A percentile compares a stretch with the other conserved stretches of the same genome.
Evolutionary conservation across 2,888 invertebrate genomes (phyloP).

Genomic region (Aricia artaxerxes): DNA sequence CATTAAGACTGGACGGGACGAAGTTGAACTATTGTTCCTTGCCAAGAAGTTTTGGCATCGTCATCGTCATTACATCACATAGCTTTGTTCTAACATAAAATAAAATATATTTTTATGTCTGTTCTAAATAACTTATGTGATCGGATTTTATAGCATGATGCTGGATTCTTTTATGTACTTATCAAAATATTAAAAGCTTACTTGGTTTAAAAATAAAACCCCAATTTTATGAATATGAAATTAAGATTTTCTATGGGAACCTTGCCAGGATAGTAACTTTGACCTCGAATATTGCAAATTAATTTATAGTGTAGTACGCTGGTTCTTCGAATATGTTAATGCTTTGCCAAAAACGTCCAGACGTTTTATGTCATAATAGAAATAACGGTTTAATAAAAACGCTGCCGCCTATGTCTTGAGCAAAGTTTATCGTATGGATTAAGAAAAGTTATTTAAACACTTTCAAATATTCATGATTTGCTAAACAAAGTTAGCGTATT

Average conservation of each 20-base stretch:
- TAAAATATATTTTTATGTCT: constrained; percentile 15
- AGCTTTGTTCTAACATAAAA: constrained; percentile 8
- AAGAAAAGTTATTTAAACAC: constrained; percentile 39
- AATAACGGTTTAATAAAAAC: neutral
- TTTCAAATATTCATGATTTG: constrained; percentile 44
- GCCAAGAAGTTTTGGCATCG: constrained; percentile 22
- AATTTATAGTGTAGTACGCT: neutral
- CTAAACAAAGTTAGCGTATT: constrained; percentile 55
- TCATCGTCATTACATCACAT: constrained; percentile 27
- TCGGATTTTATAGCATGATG: constrained; percentile 7
- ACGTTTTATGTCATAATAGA: neutral
- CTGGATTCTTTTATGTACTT: neutral
- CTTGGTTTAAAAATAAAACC: neutral
- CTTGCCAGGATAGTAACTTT: constrained; percentile 1
- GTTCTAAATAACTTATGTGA: constrained; percentile 1
- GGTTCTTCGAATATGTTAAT: neutral
- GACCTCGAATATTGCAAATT: constrained; percentile 4
- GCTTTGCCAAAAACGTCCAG: constrained; percentile 4
- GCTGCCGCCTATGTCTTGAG: neutral
- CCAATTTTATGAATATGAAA: neutral
- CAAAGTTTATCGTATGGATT: constrained; percentile 24
- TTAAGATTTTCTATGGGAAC: neutral
- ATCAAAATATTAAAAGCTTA: neutral
- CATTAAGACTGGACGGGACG: constrained; percentile 23
- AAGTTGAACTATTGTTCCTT: constrained; percentile 16